phyloP scores from a whole-genome alignment of 2,888 invertebrate genomes.

The Acanthosepion esculentum region DNA sequence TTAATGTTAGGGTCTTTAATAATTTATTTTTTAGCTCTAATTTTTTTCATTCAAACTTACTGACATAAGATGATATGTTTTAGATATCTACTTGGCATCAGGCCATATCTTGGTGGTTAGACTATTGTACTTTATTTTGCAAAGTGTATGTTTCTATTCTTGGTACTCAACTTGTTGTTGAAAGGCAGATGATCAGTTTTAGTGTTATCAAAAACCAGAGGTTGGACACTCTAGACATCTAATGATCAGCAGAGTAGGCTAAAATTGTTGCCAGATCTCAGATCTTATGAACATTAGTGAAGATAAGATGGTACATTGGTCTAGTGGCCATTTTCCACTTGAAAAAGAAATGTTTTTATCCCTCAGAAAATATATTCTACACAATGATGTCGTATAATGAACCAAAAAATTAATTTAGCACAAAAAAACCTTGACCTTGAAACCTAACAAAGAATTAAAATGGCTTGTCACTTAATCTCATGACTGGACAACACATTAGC shows the following conservation, averaged over 20 bases:
- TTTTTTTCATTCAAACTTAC: background rate
- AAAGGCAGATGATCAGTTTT: background rate
- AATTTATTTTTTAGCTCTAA: background rate
- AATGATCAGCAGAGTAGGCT: background rate
- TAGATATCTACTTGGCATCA: background rate
- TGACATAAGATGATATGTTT: background rate
- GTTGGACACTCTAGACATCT: slow-evolving; percentile 33
- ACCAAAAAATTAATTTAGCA: background rate
- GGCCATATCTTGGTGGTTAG: background rate
- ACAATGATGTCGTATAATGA: background rate
- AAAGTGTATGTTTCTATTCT: background rate
- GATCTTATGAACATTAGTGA: background rate
- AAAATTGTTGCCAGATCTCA: background rate
- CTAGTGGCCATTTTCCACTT: background rate
- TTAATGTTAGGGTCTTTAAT: background rate
- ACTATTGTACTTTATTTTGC: background rate
- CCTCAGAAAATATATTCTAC: background rate
- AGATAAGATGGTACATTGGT: background rate
- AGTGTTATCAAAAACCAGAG: background rate
- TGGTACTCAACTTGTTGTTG: background rate
- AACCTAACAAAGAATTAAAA: too few species aligned
- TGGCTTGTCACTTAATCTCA: too few species aligned
- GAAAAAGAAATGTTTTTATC: background rate
- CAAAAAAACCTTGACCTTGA: background rate
- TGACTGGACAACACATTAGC: background rate